Evolutionary conservation across 2,113 vertebrate genomes (phyloP), one percentile per base, ranked within the genome.

Genomic region (Andinoacara biseriatus): DNA sequence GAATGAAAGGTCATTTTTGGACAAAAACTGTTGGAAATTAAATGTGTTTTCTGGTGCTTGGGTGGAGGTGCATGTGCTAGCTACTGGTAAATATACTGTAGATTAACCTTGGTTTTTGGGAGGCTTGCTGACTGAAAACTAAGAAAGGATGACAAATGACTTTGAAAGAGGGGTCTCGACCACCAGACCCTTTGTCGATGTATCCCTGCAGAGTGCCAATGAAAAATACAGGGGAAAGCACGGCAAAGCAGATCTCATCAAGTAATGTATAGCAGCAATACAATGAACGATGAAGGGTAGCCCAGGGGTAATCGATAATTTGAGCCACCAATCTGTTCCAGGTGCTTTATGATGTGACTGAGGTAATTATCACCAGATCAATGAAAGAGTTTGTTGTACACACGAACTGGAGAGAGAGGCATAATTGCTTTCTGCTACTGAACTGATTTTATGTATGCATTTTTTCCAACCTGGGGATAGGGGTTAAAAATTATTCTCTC

Each of bases 341-440:
- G 92, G 94, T 94, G 92, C 92, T 95, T 95, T 95, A 94, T 95
- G 94, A 95, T 94, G 93, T 93, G 94, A 95, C 94, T 94, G 87
- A 93, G 92, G 93, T 95, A 95, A 96, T 95, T 95, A 96, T 95
- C 90, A 91, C 87, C 86, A 60, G 90, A 94, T 96, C 94, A 89
- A 95, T 96, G 89, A 91, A 92, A 95, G 76, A 91, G 92, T 94
- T 94, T 94, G 93, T 94, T 95, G 90, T 91, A 90, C 72, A 88
- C 86, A 93, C 76, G 79, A 89, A 87, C 83, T 63, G 89, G 78
- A 52, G 54, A 83, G 81, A 89, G 86, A 65, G 87, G 81, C 33
- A 90, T 95, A 94, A 95, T 95, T 95, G 93, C 56, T 94, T 95
- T 94, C 91, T 93, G 89, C 88, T 76, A 82, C 79, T 76, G 76